Evolutionary conservation across 1,140 invertebrate genomes (phyloP).

Genomic region (Apis laboriosa): DNA sequence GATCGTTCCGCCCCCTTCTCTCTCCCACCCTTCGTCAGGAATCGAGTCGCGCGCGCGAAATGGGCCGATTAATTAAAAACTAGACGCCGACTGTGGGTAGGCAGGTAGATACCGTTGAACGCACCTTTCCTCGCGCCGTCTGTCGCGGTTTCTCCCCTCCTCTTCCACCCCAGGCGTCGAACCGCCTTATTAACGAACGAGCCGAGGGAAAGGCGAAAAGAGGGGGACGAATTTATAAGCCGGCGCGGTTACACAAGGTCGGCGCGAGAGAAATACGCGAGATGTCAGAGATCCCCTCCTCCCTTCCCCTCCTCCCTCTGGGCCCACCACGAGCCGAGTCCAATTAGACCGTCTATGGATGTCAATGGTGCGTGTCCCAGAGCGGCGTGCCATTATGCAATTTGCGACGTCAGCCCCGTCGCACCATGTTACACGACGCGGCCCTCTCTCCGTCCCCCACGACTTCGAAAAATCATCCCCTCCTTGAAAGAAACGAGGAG

Average conservation of each 20-base stretch:
- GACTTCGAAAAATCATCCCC: too few species aligned
- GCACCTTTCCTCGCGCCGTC: background rate
- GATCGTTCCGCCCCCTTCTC: background rate
- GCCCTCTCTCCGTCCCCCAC: too few species aligned
- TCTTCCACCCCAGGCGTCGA: background rate
- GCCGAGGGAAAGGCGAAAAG: background rate
- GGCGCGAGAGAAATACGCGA: background rate
- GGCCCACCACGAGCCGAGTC: conserved; percentile 45
- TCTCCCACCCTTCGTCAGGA: background rate
- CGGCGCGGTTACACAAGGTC: background rate
- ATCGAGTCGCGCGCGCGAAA: background rate
- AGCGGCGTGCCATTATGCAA: conserved; percentile 32
- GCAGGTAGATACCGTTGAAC: background rate
- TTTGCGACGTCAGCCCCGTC: conserved; percentile 19
- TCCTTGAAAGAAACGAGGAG: too few species aligned
- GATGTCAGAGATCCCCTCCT: too few species aligned
- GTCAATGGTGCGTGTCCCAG: conserved; percentile 34
- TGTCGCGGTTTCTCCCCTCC: background rate
- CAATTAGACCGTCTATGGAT: conserved; percentile 60
- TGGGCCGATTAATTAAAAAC: conserved; percentile 29
- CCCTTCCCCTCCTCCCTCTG: background rate
- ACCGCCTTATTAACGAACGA: background rate
- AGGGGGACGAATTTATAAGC: conserved; percentile 34
- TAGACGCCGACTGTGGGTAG: background rate
- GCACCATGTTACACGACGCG: background rate